Conservation (phyloP, 2,888 invertebrate genomes). For the Dolichopus griseipennis region DNA sequence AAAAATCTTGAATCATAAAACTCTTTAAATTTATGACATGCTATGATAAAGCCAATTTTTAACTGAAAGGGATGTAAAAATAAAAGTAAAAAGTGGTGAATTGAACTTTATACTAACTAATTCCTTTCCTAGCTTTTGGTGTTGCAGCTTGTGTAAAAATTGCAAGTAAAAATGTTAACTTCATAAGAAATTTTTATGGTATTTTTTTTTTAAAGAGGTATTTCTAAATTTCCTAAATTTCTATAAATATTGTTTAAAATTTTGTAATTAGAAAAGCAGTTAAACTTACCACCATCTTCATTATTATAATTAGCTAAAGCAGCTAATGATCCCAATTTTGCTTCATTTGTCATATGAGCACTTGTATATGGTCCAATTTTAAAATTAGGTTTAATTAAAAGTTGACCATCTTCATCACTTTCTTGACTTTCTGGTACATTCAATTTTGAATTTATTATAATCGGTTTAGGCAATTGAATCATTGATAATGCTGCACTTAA, state of each 20-base stretch:
- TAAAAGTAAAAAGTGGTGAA: not conserved
- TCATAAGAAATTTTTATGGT: constrained; percentile 13
- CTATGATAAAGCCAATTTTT: too few relatives aligned
- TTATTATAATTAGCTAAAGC: constrained; percentile 41
- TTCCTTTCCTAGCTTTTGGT: constrained; percentile 36
- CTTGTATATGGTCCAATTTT: constrained; percentile 52
- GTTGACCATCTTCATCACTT: constrained; percentile 55
- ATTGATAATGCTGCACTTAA: constrained; percentile 50
- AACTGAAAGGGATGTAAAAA: not conserved
- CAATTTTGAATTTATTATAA: not conserved
- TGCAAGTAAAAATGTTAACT: constrained; percentile 15
- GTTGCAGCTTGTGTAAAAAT: constrained; percentile 38
- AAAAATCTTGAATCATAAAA: too few relatives aligned
- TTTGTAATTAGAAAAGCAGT: too few relatives aligned
- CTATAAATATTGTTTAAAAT: not conserved
- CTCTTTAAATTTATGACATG: too few relatives aligned
- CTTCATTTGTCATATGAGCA: constrained; percentile 35
- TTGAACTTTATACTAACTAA: constrained; percentile 27
- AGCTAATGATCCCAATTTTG: constrained; percentile 40
- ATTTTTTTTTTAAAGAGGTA: constrained; percentile 8
- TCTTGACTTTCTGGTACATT: constrained; percentile 36
- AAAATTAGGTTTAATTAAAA: constrained; percentile 52
- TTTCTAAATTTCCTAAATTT: not conserved
- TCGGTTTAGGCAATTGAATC: constrained; percentile 25
- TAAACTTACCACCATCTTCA: constrained; percentile 33